phyloP scores from a whole-genome alignment of 2,888 invertebrate genomes.

The Criorhina ranunculi region DNA sequence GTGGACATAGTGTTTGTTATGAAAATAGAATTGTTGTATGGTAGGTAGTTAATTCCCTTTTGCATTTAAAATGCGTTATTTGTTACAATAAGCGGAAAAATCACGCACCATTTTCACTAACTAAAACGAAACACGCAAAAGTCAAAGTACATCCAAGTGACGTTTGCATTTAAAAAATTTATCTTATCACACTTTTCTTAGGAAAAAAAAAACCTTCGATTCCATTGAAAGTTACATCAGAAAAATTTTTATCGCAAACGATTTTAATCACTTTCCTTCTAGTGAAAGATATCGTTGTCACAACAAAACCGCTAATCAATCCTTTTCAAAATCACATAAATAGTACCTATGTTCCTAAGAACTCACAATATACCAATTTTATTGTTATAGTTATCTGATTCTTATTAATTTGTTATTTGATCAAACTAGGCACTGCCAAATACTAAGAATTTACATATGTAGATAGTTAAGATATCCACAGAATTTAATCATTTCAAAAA shows the following conservation, averaged over 20 bases:
- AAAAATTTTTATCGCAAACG: slow-evolving; percentile 23
- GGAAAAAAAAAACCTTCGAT: slow-evolving; percentile 11
- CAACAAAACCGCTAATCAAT: slow-evolving; percentile 22
- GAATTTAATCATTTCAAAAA: background rate
- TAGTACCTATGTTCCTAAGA: background rate
- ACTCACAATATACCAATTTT: background rate
- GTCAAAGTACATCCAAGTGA: slow-evolving; percentile 3
- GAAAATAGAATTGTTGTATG: no score
- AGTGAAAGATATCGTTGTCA: slow-evolving; percentile 9
- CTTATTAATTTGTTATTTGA: slow-evolving; percentile 23
- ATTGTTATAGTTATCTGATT: background rate
- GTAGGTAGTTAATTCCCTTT: no score
- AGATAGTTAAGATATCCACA: no score
- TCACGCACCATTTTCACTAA: background rate
- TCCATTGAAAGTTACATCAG: slow-evolving; percentile 18
- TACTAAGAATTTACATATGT: background rate
- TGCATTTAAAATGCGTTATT: background rate
- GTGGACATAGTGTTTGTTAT: background rate
- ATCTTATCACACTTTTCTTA: slow-evolving; percentile 15
- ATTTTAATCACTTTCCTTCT: slow-evolving; percentile 24
- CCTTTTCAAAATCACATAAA: background rate
- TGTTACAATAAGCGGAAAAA: background rate
- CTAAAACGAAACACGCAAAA: background rate
- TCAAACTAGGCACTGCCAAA: background rate
- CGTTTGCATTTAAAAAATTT: background rate